Base-by-base conservation (phyloP, 2,888 invertebrate genomes). In the Empis livida region DNA sequence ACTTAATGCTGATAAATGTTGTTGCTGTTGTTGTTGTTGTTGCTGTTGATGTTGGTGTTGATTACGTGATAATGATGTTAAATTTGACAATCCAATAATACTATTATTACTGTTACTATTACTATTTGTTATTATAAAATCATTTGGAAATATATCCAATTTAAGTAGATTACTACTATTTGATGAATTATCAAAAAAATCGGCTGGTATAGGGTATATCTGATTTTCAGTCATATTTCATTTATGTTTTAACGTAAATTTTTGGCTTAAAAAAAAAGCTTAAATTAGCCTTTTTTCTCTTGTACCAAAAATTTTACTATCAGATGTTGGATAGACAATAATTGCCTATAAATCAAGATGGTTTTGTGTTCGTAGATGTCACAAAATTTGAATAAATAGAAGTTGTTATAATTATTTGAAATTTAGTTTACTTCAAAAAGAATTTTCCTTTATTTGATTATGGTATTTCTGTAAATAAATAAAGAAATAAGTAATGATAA, bases 211-310 rank as follows among this genome's bases (percentile, higher is more conserved):
- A 57, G 66, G 57, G 57, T 63, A 67, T 51, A 67, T 44, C 60
- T 67, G 68, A 58, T 68, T 68, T 54, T 67, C 67, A 59, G 68
- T 67, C 67, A 67, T 67, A 53, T 54, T 56, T n/a, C 35, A 35
- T 35, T 35, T 35, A 35, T n/a, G 5, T 8, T n/a, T 16, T 15
- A 38, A 5, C 14, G 38, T 10, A 15, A 38, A 15, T 14, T 38
- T 14, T 38, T 16, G 10, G 16, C 3, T 38, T 14, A 6, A 13
- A n/a, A 27, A 40, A 13, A 40, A 16, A 40, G 20, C 5, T 5
- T 20, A 27, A 27, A 27, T 27, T 8, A 8, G 23, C 23, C n/a
- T n/a, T 27, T 27, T 8, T 27, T 27, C 20, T 27, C 9, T 5
- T 27, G 23, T 2, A 5, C 23, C 23, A 27, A 27, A 27, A 27